A percentile compares a stretch with the other conserved stretches of the same genome.
phyloP scores from a whole-genome alignment of 2,797 vertebrate species.

The Pampus argenteus region DNA sequence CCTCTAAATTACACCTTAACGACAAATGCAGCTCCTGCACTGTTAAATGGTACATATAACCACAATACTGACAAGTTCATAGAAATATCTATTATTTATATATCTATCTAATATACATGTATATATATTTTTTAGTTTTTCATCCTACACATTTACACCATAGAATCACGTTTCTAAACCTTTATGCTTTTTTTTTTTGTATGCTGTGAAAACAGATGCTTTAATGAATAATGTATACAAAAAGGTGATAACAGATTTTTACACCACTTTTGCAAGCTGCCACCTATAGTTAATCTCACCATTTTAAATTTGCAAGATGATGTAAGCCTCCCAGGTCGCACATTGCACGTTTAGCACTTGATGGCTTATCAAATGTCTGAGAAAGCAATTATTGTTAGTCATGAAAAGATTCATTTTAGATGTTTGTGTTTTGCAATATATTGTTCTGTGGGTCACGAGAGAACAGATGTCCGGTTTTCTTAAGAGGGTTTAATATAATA shows the following conservation, averaged over 20 bases:
- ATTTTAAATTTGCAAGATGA: background rate
- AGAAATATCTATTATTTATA: no score
- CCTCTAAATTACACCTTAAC: conserved; percentile 71
- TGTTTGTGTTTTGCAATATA: background rate
- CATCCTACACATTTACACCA: no score
- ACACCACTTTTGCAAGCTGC: background rate
- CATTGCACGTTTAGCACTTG: background rate
- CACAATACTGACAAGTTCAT: conserved; percentile 13
- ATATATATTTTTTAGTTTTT: no score
- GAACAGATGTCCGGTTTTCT: background rate
- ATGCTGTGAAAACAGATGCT: background rate
- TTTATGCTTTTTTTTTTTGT: background rate
- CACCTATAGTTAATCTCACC: background rate
- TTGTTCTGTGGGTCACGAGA: background rate
- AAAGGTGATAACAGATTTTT: background rate
- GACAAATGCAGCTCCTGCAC: conserved; percentile 45
- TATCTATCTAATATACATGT: no score
- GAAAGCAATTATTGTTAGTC: background rate
- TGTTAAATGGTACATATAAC: conserved; percentile 60
- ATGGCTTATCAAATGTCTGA: background rate
- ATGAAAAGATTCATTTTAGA: no score
- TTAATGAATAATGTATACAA: background rate
- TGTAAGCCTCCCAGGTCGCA: background rate
- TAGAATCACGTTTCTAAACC: background rate
- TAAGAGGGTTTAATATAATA: background rate